Conservation (phyloP, 2,797 vertebrate species). For the Halcyon chelicuti region DNA sequence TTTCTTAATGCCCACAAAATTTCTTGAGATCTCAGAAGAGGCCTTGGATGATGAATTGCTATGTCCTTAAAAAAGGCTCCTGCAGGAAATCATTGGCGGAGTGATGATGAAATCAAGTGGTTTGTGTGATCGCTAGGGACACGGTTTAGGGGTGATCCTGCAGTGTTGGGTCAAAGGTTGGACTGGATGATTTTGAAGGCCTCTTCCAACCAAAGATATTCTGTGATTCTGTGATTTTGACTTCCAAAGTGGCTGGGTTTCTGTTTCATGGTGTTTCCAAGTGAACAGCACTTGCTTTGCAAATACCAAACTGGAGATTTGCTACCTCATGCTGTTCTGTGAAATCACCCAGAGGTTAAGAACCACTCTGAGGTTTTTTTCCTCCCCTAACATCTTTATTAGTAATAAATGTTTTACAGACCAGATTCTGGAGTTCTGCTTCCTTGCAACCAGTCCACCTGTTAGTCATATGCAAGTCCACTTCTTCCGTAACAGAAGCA, state of each 20-base stretch:
- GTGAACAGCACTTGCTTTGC: background rate
- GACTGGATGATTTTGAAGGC: too few relatives aligned
- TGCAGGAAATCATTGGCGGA: background rate
- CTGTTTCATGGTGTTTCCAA: background rate
- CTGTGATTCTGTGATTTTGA: background rate
- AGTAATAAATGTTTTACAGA: background rate
- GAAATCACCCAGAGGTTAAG: background rate
- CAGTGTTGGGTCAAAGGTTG: too few relatives aligned
- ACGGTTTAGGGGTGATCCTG: too few relatives aligned
- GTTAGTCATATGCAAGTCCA: background rate
- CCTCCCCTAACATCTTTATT: background rate
- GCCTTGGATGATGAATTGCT: background rate
- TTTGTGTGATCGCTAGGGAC: background rate
- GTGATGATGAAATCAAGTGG: background rate
- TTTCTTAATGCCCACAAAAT: background rate
- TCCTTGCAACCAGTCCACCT: background rate
- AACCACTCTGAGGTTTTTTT: background rate
- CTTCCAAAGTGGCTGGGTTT: background rate
- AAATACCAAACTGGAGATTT: background rate
- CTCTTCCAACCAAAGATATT: too few relatives aligned
- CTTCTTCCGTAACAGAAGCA: rapidly evolving
- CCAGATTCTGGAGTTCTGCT: background rate
- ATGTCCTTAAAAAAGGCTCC: background rate
- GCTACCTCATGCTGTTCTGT: conserved; percentile 4
- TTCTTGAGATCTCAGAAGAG: background rate